Conservation (phyloP, 2,797 vertebrate species). For the Cryptoprocta ferox region DNA sequence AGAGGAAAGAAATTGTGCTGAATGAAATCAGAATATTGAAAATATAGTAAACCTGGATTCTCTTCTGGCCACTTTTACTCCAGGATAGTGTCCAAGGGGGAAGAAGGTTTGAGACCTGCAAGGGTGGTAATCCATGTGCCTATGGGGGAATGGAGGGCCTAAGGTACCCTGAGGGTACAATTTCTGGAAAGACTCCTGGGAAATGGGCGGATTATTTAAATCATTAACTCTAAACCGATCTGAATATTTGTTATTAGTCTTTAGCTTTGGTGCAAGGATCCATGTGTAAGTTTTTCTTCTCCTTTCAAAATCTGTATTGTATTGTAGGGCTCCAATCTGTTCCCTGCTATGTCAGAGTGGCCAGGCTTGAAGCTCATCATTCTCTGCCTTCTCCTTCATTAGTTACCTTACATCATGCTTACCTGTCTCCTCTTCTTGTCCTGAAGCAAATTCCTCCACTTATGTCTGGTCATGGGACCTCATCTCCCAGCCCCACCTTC, state of each 20-base stretch:
- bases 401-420: neutral
- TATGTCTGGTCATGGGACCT: neutral
- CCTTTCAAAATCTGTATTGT: neutral
- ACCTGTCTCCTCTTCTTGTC: neutral
- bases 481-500: neutral
- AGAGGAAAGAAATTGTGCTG: neutral
- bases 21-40: neutral
- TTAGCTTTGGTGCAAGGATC: neutral
- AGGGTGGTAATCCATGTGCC: neutral
- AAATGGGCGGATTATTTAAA: neutral
- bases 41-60: neutral
- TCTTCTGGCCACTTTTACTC: neutral
- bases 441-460: neutral
- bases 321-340: neutral
- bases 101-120: neutral
- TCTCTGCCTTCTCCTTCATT: neutral
- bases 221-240: neutral
- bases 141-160: neutral
- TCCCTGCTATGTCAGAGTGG: neutral
- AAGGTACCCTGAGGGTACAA: neutral
- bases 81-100: neutral
- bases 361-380: neutral
- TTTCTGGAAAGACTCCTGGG: neutral
- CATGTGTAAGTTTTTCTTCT: conserved; percentile 13
- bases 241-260: neutral